Evolutionary conservation across 2,888 invertebrate genomes (phyloP), one percentile per base, ranked within the genome.

Genomic region (Drosophila quinaria): DNA sequence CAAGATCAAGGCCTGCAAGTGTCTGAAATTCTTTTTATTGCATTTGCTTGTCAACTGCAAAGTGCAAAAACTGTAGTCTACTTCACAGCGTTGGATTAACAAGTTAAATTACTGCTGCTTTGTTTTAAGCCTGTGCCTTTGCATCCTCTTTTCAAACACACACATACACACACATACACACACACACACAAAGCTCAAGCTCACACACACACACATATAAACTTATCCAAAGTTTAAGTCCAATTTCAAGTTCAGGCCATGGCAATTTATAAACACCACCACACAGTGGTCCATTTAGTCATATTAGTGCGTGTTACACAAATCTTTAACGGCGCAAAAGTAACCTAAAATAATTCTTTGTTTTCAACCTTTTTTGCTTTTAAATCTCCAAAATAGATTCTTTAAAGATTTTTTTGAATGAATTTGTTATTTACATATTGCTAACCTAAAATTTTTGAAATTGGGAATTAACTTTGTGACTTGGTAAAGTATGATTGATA

Each of bases 1-100:
- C 86, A 85, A 87, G 85, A 87, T 85, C 85, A 85, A 81, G 85
- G 85, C 64, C 42, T 49, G 37, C 29, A 63, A 49, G 56, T 68
- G 60, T 47, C 67, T 68, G 69, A 73, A 61, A 64, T 68, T 69
- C 64, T 22, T 51, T 66, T 77, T 78, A 78, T 78, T 77, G 74
- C 78, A 74, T 77, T 77, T 74, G 37, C 78, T 63, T 77, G 76
- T 77, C 65, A 42, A 19, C 35, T 52, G 31, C 33, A 5, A 31
- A 56, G 65, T 56, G 42, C 54, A 58, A 54, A 70, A 56, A 59
- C 19, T 74, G 59, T 67, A 62, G 67, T 64, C 62, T 70, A 64
- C 70, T 77, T 77, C 66, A 19, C 54, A 25, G 68, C 65, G 46
- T 11, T 19, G 75, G 75, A 75, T 78, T 75, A 78, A 58, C 78